Base-by-base conservation (phyloP, 2,888 invertebrate genomes). In the Prosopocoilus inquinatus region DNA sequence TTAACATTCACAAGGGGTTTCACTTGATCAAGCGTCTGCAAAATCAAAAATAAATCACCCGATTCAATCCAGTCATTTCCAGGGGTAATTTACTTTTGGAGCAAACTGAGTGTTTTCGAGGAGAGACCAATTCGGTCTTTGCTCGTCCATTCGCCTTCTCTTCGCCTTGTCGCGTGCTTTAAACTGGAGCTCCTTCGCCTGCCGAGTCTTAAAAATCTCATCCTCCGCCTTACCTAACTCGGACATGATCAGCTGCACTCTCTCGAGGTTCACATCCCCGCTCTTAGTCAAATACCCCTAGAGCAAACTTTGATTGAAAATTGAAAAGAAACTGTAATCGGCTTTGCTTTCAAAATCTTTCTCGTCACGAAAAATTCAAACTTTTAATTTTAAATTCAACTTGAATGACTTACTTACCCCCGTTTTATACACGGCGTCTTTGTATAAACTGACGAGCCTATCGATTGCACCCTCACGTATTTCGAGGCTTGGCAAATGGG, bases 401-500 rank as follows among this genome's bases (percentile, higher is more conserved):
- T 71, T 68, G 43, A 61, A 57, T 57, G 16, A 41, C 15, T 15
- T 39, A 75, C 80, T 77, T 74, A 89, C 89, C 72, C 89, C 90
- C n/a, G 96, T 96, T 79, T 90, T 94, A 72, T 92, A 92, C 9
- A 96, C 94, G 64, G 91, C 88, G 71, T 91, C 90, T 80, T 99
- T 99, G 75, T 99, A 99, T 57, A 99, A 79, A 64, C 83, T 87
- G 4, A 99, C 89, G 12, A 99, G 83, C 50, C 96, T 81, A 77
- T 99, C 98, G 46, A 99, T 96, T 0, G 99, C 97, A 0, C 91
- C 92, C 80, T 98, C 97, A 46, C 96, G 83, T 70, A 99, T 99
- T 82, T 99, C 98, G 65, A 99, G 79, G 48, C 96, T 96, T 3
- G 99, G 99, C 63, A 99, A 81, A 81, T 99, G 99, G 0, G 99